Base-by-base conservation (phyloP, 2,113 vertebrate species). In the Montifringilla adamsi region DNA sequence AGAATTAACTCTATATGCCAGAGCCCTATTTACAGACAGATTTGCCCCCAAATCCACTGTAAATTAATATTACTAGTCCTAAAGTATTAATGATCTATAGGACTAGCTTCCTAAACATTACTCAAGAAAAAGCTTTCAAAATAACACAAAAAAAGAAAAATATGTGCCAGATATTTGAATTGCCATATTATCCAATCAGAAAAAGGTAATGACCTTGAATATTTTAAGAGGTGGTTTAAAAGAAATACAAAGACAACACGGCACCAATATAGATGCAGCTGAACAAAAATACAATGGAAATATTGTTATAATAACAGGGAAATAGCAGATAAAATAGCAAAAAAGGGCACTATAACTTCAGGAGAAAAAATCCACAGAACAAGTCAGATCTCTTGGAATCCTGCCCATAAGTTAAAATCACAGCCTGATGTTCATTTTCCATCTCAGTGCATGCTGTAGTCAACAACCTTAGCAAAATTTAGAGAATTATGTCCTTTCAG, bases 301-400 rank as follows among this genome's bases (percentile, higher is more conserved):
- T 20, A 13, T 64, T 78, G 9, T 27, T 79, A 49, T 17, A 64
- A 31, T 28, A 73, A 73, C 28, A 59, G 35, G 41, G 83, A 87
- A 72, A 66, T 8, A 64, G 6, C 13, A 53, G 31, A 35, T 35
- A 56, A 59, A 3, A 37, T 37, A 37, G 35, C 35, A 37, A 10
- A 7, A 86, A 88, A 79, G 1, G 11, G 2, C 24, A 35, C 4
- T 59, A 75, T 76, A 84, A 85, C 11, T 41, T 35, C 10, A 21
- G 5, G 15, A 17, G 1, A 1, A 20, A 47, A 39, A 53, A 1
- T 2, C 3, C 41, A 43, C 11, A 13, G 11, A 68, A 5, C n/a
- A 85, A 59, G n/a, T 6, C 21, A 86, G 50, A 23, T 64, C 6
- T 55, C 17, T 56, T 58, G 24, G 13, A 77, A 74, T 73, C n/a